Percentiles rank a stretch among this genome's conserved stretches.
phyloP scores from a whole-genome alignment of 2,888 invertebrate species.

The Lacanobia wlatinum region DNA sequence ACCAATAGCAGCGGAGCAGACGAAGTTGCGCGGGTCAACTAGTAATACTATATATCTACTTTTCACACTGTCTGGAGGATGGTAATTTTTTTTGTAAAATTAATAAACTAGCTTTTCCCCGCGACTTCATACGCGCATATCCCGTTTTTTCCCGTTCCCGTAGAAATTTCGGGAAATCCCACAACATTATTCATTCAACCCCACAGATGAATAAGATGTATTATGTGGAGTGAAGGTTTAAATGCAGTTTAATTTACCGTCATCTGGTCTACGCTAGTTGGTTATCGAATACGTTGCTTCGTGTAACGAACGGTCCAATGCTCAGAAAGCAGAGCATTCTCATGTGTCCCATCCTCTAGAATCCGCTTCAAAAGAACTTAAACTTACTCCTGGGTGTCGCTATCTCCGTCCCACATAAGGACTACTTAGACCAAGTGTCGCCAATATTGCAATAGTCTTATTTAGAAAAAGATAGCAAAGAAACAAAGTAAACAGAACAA shows the following conservation, averaged over 20 bases:
- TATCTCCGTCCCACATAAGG: background rate
- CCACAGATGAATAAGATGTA: no score
- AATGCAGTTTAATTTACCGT: background rate
- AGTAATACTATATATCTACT: no score
- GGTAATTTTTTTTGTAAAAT: no score
- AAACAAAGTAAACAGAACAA: slow-evolving; percentile 32
- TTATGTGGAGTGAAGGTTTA: background rate
- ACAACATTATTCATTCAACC: no score
- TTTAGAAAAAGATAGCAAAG: slow-evolving; percentile 11
- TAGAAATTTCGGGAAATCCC: no score
- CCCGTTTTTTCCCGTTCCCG: no score
- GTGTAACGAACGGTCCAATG: background rate
- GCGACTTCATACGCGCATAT: no score
- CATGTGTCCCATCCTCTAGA: background rate
- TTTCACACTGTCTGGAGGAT: background rate
- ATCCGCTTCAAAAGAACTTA: background rate
- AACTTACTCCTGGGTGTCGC: no score
- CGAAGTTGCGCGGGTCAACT: no score
- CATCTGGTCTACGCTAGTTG: background rate
- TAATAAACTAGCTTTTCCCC: no score
- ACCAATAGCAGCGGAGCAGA: no score
- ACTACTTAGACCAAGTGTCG: slow-evolving; percentile 34
- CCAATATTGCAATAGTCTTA: slow-evolving; percentile 32
- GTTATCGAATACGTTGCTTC: background rate
- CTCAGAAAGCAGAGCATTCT: background rate